These are phyloP conservation scores for Timema cristinae DNA, from an alignment of 2,888 invertebrate species.

Conservation along the genomic window DNA sequence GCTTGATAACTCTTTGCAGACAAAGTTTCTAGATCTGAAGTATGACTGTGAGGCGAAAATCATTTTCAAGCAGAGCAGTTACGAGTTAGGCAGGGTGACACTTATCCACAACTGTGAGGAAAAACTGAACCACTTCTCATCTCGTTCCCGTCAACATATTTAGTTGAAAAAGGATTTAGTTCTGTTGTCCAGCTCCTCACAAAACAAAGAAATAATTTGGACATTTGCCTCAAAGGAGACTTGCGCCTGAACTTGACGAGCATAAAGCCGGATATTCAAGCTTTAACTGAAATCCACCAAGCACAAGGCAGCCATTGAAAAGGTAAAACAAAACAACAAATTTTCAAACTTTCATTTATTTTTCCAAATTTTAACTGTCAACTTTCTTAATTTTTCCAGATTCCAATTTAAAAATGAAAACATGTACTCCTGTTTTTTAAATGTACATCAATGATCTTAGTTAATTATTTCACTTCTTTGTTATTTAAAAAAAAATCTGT, in stretches of 20 bases:
- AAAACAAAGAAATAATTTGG: background rate
- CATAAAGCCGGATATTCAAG: slow-evolving; percentile 23
- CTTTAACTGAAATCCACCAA: slow-evolving; percentile 21
- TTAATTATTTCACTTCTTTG: slow-evolving; percentile 10
- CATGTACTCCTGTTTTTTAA: background rate
- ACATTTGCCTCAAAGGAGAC: slow-evolving; percentile 17
- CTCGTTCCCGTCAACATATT: slow-evolving; percentile 20
- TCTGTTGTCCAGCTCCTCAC: slow-evolving; percentile 15
- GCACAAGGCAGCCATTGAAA: slow-evolving; percentile 24
- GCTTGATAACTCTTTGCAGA: too few species aligned
- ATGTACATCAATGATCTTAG: slow-evolving; percentile 1
- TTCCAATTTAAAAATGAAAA: background rate
- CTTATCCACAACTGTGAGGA: slow-evolving; percentile 8
- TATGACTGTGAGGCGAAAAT: too few species aligned
- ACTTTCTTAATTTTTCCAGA: background rate
- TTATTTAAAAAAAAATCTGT: slow-evolving; percentile 8
- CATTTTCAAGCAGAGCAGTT: background rate
- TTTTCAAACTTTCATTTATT: slow-evolving; percentile 13
- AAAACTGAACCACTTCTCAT: slow-evolving; percentile 17
- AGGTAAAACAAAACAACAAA: slow-evolving; percentile 18
- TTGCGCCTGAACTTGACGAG: slow-evolving; percentile 15
- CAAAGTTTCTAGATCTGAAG: too few species aligned
- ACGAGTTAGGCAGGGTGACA: background rate
- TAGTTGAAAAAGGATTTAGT: background rate
- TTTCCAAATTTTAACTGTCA: slow-evolving; percentile 6